Conservation (phyloP, 2,888 invertebrate genomes). For the Monochamus alternatus region DNA sequence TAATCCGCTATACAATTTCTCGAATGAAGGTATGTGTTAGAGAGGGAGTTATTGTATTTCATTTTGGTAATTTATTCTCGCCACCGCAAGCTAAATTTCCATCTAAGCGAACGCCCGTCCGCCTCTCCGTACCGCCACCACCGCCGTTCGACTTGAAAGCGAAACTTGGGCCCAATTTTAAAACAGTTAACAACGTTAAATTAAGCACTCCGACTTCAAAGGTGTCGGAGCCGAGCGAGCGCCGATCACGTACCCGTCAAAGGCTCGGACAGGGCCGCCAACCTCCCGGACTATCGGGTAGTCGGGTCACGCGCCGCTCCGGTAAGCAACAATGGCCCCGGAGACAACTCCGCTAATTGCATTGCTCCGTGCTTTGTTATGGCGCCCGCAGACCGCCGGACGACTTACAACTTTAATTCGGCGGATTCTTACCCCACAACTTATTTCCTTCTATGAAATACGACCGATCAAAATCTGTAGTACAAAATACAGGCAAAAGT, state of each 20-base stretch:
- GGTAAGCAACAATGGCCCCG: slow-evolving; percentile 69
- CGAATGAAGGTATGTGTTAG: slow-evolving; percentile 15
- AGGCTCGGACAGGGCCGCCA: slow-evolving; percentile 47
- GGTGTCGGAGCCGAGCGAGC: slow-evolving; percentile 56
- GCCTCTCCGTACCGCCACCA: slow-evolving; percentile 35
- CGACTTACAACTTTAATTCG: slow-evolving; percentile 59
- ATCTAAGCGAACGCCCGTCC: slow-evolving; percentile 39
- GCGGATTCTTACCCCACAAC: slow-evolving; percentile 48
- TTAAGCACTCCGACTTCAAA: slow-evolving; percentile 69
- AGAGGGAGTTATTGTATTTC: slow-evolving; percentile 47
- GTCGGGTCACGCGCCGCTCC: slow-evolving; percentile 67
- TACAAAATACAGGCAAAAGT: too few species aligned
- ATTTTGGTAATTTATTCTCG: slow-evolving; percentile 51
- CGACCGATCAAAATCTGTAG: too few species aligned
- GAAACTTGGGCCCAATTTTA: slow-evolving; percentile 60
- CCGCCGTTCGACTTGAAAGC: slow-evolving; percentile 49
- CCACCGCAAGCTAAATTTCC: slow-evolving; percentile 47
- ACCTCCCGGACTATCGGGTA: slow-evolving; percentile 47
- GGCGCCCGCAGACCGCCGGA: slow-evolving; percentile 56
- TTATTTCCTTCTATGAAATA: slow-evolving; percentile 13
- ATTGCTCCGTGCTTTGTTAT: slow-evolving; percentile 63
- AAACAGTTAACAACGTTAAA: slow-evolving; percentile 67
- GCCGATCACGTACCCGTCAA: slow-evolving; percentile 64
- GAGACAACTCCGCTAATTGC: slow-evolving; percentile 70
- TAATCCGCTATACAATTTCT: slow-evolving; percentile 27